A percentile compares a stretch with the other conserved stretches of the same genome.
These are phyloP conservation scores for Odocoileus virginianus DNA, from an alignment of 2,113 vertebrate genomes.

Conservation along the genomic window DNA sequence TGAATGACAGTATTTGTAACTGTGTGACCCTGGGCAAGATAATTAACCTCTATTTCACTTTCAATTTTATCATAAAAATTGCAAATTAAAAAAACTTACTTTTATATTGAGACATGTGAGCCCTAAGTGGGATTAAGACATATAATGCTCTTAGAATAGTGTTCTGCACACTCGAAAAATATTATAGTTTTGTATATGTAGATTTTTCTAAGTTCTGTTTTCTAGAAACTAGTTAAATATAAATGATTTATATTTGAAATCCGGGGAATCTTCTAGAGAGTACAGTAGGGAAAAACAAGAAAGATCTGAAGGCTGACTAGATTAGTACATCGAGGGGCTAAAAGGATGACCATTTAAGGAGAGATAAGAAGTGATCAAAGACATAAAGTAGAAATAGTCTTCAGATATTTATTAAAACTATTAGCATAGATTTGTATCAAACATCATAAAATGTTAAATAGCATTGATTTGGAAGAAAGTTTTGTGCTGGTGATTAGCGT, in stretches of 20 bases:
- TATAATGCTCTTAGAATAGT: not conserved
- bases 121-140: not conserved
- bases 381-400: not conserved
- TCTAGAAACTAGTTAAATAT: not conserved
- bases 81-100: not conserved
- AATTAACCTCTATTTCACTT: not conserved
- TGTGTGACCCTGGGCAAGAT: not conserved
- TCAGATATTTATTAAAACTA: not conserved
- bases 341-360: not conserved
- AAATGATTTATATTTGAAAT: not conserved
- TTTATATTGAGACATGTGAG: not conserved
- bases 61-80: not conserved
- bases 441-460: not conserved
- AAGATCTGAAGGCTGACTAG: not conserved
- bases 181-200: not conserved
- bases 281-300: not conserved
- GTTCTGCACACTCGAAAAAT: not conserved
- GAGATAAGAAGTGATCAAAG: not conserved
- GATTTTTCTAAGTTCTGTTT: not conserved
- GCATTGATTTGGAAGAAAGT: not conserved
- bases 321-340: not conserved
- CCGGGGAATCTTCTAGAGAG: not conserved
- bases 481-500: not conserved
- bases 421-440: not conserved
- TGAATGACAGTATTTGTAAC: not conserved